phyloP scores from a whole-genome alignment of 2,888 invertebrate species.

The Patella depressa region DNA sequence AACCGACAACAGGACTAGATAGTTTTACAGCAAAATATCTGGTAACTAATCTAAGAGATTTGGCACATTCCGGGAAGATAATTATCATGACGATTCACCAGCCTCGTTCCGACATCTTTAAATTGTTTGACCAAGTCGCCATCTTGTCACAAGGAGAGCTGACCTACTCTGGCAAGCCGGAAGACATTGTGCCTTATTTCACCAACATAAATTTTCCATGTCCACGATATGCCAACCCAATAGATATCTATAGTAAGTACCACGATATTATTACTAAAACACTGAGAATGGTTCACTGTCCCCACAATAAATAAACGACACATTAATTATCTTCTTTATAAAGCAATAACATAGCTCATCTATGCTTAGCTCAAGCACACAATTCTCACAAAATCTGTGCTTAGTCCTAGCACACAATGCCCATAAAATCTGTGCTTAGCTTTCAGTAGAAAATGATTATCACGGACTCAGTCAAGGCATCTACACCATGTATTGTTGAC shows the following conservation, averaged over 20 bases:
- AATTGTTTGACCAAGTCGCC: slow-evolving; percentile 56
- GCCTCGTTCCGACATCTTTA: slow-evolving; percentile 60
- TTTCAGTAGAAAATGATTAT: too few relatives aligned
- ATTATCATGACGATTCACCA: slow-evolving; percentile 87
- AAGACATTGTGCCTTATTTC: slow-evolving; percentile 94
- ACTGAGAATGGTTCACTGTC: not conserved
- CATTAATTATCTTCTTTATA: not conserved
- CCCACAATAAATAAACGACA: not conserved
- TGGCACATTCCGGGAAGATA: slow-evolving; percentile 55
- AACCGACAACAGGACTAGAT: slow-evolving; percentile 88
- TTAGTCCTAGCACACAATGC: too few relatives aligned
- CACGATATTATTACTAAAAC: too few relatives aligned
- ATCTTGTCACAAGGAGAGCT: slow-evolving; percentile 75
- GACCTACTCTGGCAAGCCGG: slow-evolving; percentile 77
- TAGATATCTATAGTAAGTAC: slow-evolving; percentile 85
- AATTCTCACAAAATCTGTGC: too few relatives aligned
- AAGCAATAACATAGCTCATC: too few relatives aligned
- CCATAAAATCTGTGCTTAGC: too few relatives aligned
- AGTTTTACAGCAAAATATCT: slow-evolving; percentile 88
- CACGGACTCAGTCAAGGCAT: too few relatives aligned
- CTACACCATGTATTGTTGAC: too few relatives aligned
- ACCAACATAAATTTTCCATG: slow-evolving; percentile 96
- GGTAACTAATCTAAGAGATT: slow-evolving; percentile 48
- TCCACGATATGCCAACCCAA: slow-evolving; percentile 94
- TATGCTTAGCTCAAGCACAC: too few relatives aligned